These are phyloP conservation scores for Platycheirus albimanus DNA, from an alignment of 2,888 invertebrate genomes.

Conservation along the genomic window DNA sequence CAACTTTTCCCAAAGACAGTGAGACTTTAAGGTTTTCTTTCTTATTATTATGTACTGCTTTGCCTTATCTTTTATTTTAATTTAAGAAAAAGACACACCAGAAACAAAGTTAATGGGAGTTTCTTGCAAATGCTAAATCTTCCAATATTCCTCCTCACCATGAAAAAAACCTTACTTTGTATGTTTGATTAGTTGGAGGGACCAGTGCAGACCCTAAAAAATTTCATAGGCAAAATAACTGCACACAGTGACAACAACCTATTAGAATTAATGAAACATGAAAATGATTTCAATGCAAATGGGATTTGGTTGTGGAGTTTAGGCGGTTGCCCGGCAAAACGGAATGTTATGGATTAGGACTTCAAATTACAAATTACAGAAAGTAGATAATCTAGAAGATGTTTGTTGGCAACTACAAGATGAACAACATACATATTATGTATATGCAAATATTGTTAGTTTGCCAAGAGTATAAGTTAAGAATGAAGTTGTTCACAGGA, in stretches of 20 bases:
- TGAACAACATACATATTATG: no score
- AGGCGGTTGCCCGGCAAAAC: neutral
- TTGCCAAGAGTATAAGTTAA: no score
- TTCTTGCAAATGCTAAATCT: slow-evolving; percentile 47
- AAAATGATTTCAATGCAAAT: slow-evolving; percentile 46
- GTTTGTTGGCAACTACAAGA: neutral
- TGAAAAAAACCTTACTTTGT: neutral
- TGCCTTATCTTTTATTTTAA: no score
- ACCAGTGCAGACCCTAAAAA: neutral
- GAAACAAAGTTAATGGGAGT: slow-evolving; percentile 24
- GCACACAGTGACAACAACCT: slow-evolving; percentile 25
- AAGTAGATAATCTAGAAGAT: neutral
- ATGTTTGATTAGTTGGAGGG: neutral
- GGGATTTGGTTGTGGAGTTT: neutral
- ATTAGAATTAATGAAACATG: slow-evolving; percentile 57
- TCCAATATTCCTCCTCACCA: slow-evolving; percentile 17
- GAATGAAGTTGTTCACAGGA: no score
- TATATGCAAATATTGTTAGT: no score
- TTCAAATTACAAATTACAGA: neutral
- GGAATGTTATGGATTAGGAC: slow-evolving; percentile 22
- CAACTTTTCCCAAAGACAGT: neutral
- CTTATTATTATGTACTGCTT: no score
- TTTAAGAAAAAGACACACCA: neutral
- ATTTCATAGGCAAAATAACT: slow-evolving; percentile 1
- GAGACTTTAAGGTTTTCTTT: no score